Evolutionary conservation across 1,140 invertebrate species (phyloP).

Genomic region (Drosophila oshimai): DNA sequence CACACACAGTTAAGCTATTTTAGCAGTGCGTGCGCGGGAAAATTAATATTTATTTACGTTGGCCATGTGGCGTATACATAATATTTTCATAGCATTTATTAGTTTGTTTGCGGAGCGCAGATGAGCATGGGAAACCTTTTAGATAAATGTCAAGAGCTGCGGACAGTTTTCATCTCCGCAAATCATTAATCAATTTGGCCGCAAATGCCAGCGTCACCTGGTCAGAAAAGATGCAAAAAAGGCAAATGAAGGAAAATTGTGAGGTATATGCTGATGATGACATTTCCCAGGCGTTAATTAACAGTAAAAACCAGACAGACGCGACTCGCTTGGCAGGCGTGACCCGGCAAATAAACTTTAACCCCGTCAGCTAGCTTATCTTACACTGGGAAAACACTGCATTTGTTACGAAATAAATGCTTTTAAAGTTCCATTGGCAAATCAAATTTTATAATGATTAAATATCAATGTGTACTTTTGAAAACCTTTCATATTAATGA

Average conservation of each 20-base stretch:
- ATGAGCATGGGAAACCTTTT: conserved; percentile 25
- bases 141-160: conserved; percentile 31
- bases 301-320: conserved; percentile 32
- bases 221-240: conserved; percentile 20
- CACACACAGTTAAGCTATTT: conserved; percentile 36
- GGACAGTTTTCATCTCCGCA: conserved; percentile 40
- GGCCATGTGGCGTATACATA: conserved; percentile 68
- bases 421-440: no score
- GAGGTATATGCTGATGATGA: conserved; percentile 8
- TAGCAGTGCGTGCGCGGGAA: conserved; percentile 32
- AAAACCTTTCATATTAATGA: no score
- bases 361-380: conserved; percentile 34
- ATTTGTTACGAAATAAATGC: not conserved
- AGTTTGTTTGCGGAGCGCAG: conserved; percentile 16
- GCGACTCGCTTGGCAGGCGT: conserved; percentile 14
- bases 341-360: conserved; percentile 65
- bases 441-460: no score
- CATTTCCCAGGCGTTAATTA: conserved; percentile 61
- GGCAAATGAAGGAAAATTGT: not conserved
- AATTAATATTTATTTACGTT: conserved; percentile 78
- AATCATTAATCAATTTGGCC: conserved; percentile 65
- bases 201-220: conserved; percentile 36
- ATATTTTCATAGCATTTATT: conserved; percentile 72
- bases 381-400: conserved; percentile 1
- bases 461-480: no score